A percentile compares a stretch with the other conserved stretches of the same genome.
Evolutionary conservation across 2,888 invertebrate species (phyloP).

Genomic region (Lasioglossum zephyrum): DNA sequence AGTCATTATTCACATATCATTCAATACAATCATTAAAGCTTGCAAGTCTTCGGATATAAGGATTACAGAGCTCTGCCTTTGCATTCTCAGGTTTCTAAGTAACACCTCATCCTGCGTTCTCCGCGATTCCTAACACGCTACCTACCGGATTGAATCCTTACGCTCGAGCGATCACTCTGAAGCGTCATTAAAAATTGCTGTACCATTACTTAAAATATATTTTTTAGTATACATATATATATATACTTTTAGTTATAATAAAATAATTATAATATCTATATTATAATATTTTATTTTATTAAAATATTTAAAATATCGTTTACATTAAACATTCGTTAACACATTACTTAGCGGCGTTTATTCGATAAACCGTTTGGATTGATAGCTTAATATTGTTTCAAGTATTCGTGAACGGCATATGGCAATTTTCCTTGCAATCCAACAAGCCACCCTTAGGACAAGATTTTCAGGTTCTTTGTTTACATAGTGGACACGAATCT

Average conservation of each 20-base stretch:
- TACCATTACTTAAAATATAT: too few relatives aligned
- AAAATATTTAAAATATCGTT: too few relatives aligned
- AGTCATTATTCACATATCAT: constrained; percentile 34
- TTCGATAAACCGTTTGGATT: background rate
- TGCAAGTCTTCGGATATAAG: constrained; percentile 69
- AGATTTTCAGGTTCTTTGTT: background rate
- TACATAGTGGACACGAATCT: background rate
- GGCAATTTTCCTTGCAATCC: background rate
- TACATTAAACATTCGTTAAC: background rate
- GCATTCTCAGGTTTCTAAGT: background rate
- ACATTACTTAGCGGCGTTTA: background rate
- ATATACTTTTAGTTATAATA: too few relatives aligned
- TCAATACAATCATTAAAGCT: constrained; percentile 68
- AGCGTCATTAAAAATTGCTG: too few relatives aligned
- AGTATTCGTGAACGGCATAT: background rate
- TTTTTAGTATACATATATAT: too few relatives aligned
- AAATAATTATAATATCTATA: too few relatives aligned
- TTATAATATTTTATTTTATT: too few relatives aligned
- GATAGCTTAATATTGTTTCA: background rate
- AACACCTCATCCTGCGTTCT: background rate
- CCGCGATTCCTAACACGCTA: background rate
- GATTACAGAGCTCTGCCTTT: constrained; percentile 53
- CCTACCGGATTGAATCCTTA: background rate
- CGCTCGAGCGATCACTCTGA: too few relatives aligned
- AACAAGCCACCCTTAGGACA: background rate